These are phyloP conservation scores for Mirza zaza DNA, from an alignment of 2,113 vertebrate genomes.

Conservation along the genomic window DNA sequence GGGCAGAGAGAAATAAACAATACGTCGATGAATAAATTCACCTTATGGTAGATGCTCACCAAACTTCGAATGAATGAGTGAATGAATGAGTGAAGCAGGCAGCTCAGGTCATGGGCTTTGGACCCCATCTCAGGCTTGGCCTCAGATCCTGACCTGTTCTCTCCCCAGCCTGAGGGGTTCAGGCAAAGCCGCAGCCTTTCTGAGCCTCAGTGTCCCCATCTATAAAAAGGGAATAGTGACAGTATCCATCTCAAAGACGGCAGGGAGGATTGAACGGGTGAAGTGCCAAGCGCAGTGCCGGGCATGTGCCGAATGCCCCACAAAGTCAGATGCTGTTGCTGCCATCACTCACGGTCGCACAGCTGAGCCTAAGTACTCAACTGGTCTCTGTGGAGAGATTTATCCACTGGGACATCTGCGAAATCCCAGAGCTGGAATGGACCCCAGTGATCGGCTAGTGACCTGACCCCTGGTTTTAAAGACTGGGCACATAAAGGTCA, in stretches of 20 bases:
- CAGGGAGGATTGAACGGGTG: not conserved
- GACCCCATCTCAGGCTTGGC: not conserved
- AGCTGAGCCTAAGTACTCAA: not conserved
- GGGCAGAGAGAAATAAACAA: not conserved
- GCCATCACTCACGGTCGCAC: not conserved
- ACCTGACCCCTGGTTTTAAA: not conserved
- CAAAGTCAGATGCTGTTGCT: not conserved
- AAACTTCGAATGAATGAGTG: not conserved
- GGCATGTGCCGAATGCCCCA: fast-evolving
- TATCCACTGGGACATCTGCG: not conserved
- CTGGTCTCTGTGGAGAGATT: not conserved
- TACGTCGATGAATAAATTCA: too few relatives aligned
- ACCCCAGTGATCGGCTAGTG: not conserved
- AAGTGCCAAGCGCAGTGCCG: fast-evolving
- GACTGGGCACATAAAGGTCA: not conserved
- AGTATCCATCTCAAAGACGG: not conserved
- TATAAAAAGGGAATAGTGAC: not conserved
- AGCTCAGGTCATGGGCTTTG: not conserved
- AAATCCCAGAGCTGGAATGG: not conserved
- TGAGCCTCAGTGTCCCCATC: not conserved
- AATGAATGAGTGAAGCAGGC: not conserved
- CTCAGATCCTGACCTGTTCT: not conserved
- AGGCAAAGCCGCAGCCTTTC: not conserved
- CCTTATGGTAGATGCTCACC: fast-evolving
- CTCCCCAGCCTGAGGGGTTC: not conserved